These are phyloP conservation scores for Pachliopta kotzebuea DNA, from an alignment of 2,888 invertebrate genomes.

Conservation along the genomic window DNA sequence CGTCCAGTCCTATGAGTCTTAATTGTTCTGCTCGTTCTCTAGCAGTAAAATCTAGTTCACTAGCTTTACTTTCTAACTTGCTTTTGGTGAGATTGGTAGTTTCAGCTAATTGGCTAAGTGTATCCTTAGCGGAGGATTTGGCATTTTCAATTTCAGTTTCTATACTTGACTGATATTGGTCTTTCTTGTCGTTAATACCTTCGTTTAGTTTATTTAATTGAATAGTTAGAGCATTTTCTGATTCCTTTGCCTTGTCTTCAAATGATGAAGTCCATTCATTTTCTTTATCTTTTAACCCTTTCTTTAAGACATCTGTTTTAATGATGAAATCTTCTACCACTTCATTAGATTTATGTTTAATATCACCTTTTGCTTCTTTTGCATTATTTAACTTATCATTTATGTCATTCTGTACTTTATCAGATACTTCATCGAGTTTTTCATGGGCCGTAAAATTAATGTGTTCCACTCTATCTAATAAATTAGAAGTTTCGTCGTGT, in stretches of 20 bases:
- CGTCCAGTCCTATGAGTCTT: slow-evolving; percentile 49
- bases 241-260: slow-evolving; percentile 45
- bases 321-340: slow-evolving; percentile 49
- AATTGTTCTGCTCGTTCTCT: slow-evolving; percentile 62
- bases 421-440: slow-evolving; percentile 54
- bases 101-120: slow-evolving; percentile 58
- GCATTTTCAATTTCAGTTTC: slow-evolving; percentile 46
- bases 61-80: slow-evolving; percentile 60
- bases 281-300: slow-evolving; percentile 46
- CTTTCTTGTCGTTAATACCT: slow-evolving; percentile 43
- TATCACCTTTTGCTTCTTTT: slow-evolving; percentile 59
- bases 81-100: slow-evolving; percentile 54
- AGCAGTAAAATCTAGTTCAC: slow-evolving; percentile 62
- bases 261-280: slow-evolving; percentile 46
- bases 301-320: slow-evolving; percentile 47
- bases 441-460: slow-evolving; percentile 66
- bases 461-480: slow-evolving; percentile 68
- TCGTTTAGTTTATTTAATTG: slow-evolving; percentile 50
- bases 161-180: slow-evolving; percentile 47
- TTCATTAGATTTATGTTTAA: slow-evolving; percentile 54
- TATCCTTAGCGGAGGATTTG: slow-evolving; percentile 49
- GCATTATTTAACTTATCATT: slow-evolving; percentile 56
- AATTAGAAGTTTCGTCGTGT: slow-evolving; percentile 69
- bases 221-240: slow-evolving; percentile 44
- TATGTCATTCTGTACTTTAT: slow-evolving; percentile 49